phyloP scores from a whole-genome alignment of 2,797 vertebrate genomes.

The Sebastes itinus region DNA sequence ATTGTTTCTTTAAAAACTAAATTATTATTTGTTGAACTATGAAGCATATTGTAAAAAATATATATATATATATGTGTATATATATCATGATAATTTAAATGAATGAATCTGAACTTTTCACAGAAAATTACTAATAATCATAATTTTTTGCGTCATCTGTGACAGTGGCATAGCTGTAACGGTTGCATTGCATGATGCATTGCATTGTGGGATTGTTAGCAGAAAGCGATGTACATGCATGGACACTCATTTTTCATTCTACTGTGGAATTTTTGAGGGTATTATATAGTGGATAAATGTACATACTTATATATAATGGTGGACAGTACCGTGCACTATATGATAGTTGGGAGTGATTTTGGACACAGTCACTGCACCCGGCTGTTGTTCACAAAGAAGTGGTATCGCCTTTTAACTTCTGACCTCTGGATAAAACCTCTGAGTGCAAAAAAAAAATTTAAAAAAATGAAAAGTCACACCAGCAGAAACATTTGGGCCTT shows the following conservation, averaged over 20 bases:
- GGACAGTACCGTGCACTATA: neutral
- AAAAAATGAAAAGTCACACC: constrained; percentile 8
- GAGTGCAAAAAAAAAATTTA: no score
- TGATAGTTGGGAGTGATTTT: neutral
- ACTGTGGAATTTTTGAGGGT: neutral
- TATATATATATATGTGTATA: no score
- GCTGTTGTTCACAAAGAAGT: neutral
- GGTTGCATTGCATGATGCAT: neutral
- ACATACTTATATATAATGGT: neutral
- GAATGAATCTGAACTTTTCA: no score
- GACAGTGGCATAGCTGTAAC: neutral
- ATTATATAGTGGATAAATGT: neutral
- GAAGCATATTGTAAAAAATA: no score
- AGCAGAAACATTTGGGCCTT: neutral
- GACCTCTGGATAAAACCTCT: neutral
- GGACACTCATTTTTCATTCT: neutral
- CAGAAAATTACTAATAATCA: no score
- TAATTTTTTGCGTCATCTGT: neutral
- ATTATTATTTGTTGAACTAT: no score
- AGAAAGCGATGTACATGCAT: neutral
- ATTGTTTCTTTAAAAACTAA: no score
- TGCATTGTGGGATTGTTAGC: neutral
- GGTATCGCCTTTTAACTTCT: neutral
- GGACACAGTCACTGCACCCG: neutral
- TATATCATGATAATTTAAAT: no score